Base-by-base conservation (phyloP, 2,797 vertebrate species). In the Alfaro cultratus region DNA sequence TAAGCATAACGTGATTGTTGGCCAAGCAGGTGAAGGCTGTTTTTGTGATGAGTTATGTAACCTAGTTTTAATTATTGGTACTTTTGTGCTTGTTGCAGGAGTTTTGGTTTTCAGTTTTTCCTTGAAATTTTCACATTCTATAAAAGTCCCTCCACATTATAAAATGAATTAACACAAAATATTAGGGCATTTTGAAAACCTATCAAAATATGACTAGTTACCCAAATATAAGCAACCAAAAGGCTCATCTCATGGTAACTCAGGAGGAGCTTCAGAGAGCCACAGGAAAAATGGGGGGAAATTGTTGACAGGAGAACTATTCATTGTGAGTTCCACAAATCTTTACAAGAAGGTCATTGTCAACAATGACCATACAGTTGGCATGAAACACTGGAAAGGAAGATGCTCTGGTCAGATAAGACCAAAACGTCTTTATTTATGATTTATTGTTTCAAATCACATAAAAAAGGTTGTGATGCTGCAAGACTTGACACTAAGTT, bases 1-100 rank as follows among this genome's bases (percentile, higher is more conserved):
- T 80, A 78, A 83, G 76, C 76, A 60, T 49, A 86, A 64, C 75
- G 23, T 34, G 47, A 70, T 74, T 77, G 62, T 85, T 89, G 80
- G 78, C 39, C 21, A 31, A 60, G 29, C 41, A 55, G 49, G 13
- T 75, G 60, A 71, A 71, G 13, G 26, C 2, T 78, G 26, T 18
- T 0, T 39, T 53, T 71, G 41, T 45, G 41, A 45, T n/a, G 26
- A 45, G 39, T 45, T 29, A 45, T 46, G 39, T 43, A 26, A 55
- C 70, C 51, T 29, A 67, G 26, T 77, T 73, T 67, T 73, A 53
- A n/a, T 53, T 21, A 36, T 51, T 73, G 31, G 46, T 23, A 51
- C 15, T 47, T 47, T 9, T 29, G 16, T 29, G 16, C 18, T 31
- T 49, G 4, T 36, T 23, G 3, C 23, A 23, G 31, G 7, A 34